Conservation (phyloP, 2,113 vertebrate species). For the Galbula dea region DNA sequence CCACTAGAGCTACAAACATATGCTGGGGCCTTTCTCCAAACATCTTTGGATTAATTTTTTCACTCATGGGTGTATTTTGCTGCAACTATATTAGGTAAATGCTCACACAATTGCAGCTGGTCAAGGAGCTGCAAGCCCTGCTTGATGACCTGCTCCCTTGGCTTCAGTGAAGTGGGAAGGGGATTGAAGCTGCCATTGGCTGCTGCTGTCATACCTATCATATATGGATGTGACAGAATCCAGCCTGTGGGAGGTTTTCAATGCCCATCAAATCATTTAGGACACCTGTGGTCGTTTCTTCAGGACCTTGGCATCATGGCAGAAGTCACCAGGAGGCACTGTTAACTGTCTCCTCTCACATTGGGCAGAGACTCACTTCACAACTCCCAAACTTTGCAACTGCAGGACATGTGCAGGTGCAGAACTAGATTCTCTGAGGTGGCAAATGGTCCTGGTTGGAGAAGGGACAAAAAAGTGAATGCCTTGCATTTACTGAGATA, state of each 20-base stretch:
- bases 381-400: background rate
- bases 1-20: background rate
- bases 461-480: background rate
- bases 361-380: rapidly evolving
- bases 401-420: background rate
- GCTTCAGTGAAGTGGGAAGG: background rate
- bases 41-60: background rate
- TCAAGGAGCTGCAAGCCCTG: rapidly evolving
- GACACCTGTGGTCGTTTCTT: rapidly evolving
- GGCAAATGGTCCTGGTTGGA: background rate
- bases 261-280: background rate
- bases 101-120: rapidly evolving
- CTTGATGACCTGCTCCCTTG: background rate
- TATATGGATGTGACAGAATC: background rate
- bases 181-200: background rate
- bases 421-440: background rate
- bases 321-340: background rate
- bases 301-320: background rate
- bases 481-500: no score
- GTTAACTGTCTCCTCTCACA: background rate
- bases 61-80: background rate
- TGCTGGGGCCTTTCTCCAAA: background rate
- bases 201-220: background rate
- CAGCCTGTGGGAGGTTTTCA: background rate
- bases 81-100: background rate